Conservation (phyloP, 2,888 invertebrate species). For the Neoascia interrupta region DNA sequence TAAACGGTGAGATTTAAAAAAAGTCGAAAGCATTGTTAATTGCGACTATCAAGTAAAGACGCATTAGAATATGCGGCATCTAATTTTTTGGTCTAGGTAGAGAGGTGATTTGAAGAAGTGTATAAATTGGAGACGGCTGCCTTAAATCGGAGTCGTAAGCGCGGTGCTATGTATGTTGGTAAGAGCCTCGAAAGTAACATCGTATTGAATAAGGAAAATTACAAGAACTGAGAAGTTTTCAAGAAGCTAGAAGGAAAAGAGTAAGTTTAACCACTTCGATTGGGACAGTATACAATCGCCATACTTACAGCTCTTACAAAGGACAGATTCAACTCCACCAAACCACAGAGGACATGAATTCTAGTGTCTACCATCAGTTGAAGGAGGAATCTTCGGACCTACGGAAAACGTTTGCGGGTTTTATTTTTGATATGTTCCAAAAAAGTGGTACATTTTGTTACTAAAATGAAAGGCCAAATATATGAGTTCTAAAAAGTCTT, state of each 20-base stretch:
- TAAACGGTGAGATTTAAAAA: slow-evolving; percentile 30
- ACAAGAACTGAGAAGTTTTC: slow-evolving; percentile 71
- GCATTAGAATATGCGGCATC: slow-evolving; percentile 19
- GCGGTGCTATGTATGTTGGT: slow-evolving; percentile 32
- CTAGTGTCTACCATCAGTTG: slow-evolving; percentile 71
- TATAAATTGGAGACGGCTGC: too few species aligned
- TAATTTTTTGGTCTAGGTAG: slow-evolving; percentile 5
- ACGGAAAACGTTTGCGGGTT: too few species aligned
- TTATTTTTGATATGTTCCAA: too few species aligned
- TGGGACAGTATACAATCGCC: not conserved
- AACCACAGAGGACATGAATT: slow-evolving; percentile 70
- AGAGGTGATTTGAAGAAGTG: not conserved
- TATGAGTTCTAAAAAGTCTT: too few species aligned
- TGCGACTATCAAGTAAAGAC: slow-evolving; percentile 19
- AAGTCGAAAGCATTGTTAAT: too few species aligned
- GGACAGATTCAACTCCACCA: slow-evolving; percentile 70
- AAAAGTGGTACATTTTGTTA: too few species aligned
- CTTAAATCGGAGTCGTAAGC: not conserved
- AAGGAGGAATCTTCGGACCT: slow-evolving; percentile 71
- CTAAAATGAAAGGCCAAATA: too few species aligned
- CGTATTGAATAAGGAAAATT: slow-evolving; percentile 73
- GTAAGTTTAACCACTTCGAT: not conserved
- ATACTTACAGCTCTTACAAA: slow-evolving; percentile 71
- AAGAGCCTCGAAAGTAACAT: slow-evolving; percentile 72
- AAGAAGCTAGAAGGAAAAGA: slow-evolving; percentile 63